Evolutionary conservation across 2,113 vertebrate species (phyloP), one percentile per base, ranked within the genome.

Genomic region (Microtus montanus): DNA sequence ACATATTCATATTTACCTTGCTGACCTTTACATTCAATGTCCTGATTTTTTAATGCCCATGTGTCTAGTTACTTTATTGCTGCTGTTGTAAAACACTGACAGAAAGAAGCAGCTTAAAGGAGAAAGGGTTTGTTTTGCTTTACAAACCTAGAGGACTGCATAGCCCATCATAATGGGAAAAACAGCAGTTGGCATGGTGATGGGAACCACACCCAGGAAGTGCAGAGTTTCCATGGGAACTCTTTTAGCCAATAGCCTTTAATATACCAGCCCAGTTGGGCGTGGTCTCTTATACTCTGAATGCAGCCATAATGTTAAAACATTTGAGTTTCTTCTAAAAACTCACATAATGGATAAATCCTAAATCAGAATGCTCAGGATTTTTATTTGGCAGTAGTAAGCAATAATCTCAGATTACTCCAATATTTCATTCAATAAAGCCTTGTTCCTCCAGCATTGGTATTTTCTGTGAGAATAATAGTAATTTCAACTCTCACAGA

Each of bases 381-480:
- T 41, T 87, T 82, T 82, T 49, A 38, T 26, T 75, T 66, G 3
- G 9, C 64, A 73, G 13, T 19, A 63, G 35, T 38, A 84, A 80
- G 70, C 84, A 90, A 4, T 74, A 47, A 19, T 61, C 30, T 94
- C 58, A 88, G 78, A 89, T 10, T 68, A 7, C 26, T 9, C 66
- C 95, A 89, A 91, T 91, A 19, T 80, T 71, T 84, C 19, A 41
- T 61, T 90, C 44, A 38, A 73, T 5, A 93, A 68, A 92, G 26
- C 52, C 24, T 66, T 89, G 20, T 41, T 95, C 49, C 33, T 66
- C 7, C 15, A 58, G 2, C 54, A 74, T 28, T 84, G 10, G n/a
- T 47, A 90, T 89, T n/a, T n/a, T 70, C 10, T 20, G 7, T 33
- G 10, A 89, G 74, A 79, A 44, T 1, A 84, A 8, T 54, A 5